Base-by-base conservation (phyloP, 2,888 invertebrate genomes). In the Apoda limacodes region DNA sequence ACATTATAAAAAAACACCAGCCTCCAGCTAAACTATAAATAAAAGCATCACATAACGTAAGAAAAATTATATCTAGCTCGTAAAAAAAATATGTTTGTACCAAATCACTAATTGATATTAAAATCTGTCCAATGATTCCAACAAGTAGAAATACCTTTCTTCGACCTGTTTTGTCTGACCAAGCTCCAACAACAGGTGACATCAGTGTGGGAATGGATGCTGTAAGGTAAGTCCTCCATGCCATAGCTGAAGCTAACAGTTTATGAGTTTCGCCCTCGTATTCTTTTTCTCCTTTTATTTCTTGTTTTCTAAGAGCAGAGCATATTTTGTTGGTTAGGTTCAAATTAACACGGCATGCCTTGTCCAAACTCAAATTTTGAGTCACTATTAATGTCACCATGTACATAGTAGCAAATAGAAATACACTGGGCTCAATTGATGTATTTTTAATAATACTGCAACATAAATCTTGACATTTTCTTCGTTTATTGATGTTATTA, bases 311-410 rank as follows among this genome's bases (percentile, higher is more conserved):
- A 5, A 93, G 62, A 0, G 91, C 88, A 45, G 85, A 83, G 55
- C 93, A 93, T 1, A 92, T 84, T 46, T 85, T 83, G 13, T 83
- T 80, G 0, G 87, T 78, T 46, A 86, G 91, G 11, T 82, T 85
- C 35, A 93, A 71, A 56, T 92, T 93, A 0, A 93, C 92, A 9
- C 92, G 74, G 52, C 93, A 93, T 0, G 92, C 92, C 59, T 93
- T 93, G 56, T 92, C 92, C 42, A 93, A 74, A 54, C 87, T 89
- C 6, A 93, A 67, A 64, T 93, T 93, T 58, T 92, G 92, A 3
- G 90, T 87, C 12, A 91, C 89, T 33, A 90, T 54, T 24, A 85
- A 82, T 1, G 86, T 84, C 9, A 85, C 45, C 11, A 85, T 57
- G 1, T 41, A 36, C 0, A 60, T 32, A 11, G 64, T 13, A 0